Base-by-base conservation (phyloP, 1,140 invertebrate genomes). In the Scaptomyza montana region DNA sequence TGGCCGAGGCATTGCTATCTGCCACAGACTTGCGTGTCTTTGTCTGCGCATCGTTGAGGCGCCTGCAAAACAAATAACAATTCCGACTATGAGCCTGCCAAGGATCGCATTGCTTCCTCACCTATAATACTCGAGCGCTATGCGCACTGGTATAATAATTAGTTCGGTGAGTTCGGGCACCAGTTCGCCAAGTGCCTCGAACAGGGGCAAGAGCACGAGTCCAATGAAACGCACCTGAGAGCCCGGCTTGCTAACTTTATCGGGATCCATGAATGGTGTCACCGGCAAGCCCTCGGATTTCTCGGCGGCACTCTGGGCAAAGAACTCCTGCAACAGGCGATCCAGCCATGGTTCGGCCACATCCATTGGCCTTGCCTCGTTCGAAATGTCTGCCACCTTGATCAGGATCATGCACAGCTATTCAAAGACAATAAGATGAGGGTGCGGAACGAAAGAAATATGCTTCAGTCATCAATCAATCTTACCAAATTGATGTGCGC, bases 261-360 rank as follows among this genome's bases (percentile, higher is more conserved):
- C 96, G n/a, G 96, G 93, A 90, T 97, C 97, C 97, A 97, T 97
- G 86, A 97, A 97, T 0, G 96, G 96, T 6, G 96, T 97, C 1
- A 97, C 96, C 2, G 96, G 96, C 63, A 97, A 93, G 7, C 96
- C 96, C 91, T 97, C 96, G 45, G 96, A 93, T 89, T 97, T 97
- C 87, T 97, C 96, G 6, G 95, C 94, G 70, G 97, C 96, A 89
- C 96, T 96, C 93, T 97, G 96, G 71, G 95, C 95, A 82, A 96
- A 96, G 86, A 96, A 96, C 87, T 96, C 95, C 89, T 96, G 93
- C 19, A 97, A 92, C 7, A 97, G 92, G 72, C 95, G 95, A 71
- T 97, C 96, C 50, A 97, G 91, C 96, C 97, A 97, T 0, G 96
- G 96, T 76, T 97, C 96, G 5, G 96, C 96, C 16, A 97, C 96